Conservation (phyloP, 37 sponge, comb jelly and placozoan genomes). For the Trichoplax adhaerens region DNA sequence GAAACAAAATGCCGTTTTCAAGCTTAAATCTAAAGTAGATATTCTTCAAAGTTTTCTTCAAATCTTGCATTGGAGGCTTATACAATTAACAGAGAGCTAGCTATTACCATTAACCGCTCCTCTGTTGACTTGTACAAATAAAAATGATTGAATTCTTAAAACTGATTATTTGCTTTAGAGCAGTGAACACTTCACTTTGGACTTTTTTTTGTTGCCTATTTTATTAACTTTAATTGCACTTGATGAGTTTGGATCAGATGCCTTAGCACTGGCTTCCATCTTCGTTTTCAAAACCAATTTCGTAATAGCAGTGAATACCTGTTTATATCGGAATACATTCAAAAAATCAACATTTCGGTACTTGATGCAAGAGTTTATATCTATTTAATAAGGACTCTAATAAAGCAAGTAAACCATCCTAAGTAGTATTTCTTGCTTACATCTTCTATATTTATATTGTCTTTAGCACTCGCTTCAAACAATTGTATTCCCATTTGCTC, state of each 20-base stretch:
- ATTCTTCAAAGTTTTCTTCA: too few species aligned
- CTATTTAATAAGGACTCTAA: background rate
- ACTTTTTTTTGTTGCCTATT: background rate
- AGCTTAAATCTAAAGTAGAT: too few species aligned
- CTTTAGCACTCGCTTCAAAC: constrained; percentile 95
- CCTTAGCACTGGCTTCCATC: constrained; percentile 43
- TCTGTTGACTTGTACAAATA: too few species aligned
- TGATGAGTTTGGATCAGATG: constrained; percentile 12
- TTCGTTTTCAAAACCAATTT: constrained; percentile 68
- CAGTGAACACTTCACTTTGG: constrained; percentile 19
- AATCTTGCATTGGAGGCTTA: too few species aligned
- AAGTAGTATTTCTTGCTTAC: constrained; percentile 20
- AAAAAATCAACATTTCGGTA: background rate
- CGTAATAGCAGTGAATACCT: constrained; percentile 93
- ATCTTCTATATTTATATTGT: constrained; percentile 93
- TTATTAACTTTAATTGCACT: constrained; percentile 45
- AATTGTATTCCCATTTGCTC: constrained; percentile 76
- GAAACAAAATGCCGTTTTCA: too few species aligned
- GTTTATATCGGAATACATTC: background rate
- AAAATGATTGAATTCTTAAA: too few species aligned
- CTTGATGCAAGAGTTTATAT: background rate
- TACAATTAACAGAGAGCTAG: too few species aligned
- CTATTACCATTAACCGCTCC: too few species aligned
- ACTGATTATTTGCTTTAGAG: too few species aligned
- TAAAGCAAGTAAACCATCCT: background rate